phyloP scores from a whole-genome alignment of 2,113 vertebrate species.

The Triplophysa dalaica region DNA sequence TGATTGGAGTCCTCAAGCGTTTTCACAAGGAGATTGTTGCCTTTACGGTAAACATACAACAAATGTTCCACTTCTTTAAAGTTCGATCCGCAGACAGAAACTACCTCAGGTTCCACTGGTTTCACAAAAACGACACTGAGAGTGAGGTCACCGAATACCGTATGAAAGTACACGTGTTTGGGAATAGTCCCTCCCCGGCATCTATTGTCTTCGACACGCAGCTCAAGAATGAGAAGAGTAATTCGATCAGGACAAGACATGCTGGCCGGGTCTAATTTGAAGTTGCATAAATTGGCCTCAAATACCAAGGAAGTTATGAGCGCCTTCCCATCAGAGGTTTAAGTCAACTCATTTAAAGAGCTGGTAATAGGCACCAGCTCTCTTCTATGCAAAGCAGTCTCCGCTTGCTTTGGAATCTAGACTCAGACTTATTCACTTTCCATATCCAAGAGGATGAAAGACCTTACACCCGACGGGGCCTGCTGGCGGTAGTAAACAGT shows the following conservation, averaged over 20 bases:
- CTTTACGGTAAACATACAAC: conserved; percentile 39
- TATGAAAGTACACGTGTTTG: conserved; percentile 44
- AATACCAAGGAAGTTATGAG: conserved; percentile 10
- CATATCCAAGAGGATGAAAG: background rate
- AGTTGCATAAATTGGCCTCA: background rate
- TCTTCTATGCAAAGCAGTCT: conserved; percentile 27
- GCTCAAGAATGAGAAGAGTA: too few species aligned
- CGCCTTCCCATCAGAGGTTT: conserved; percentile 26
- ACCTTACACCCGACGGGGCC: conserved; percentile 28
- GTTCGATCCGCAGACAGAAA: conserved; percentile 33
- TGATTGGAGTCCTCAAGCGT: too few species aligned
- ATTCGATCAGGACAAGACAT: background rate
- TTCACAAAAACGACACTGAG: conserved; percentile 30
- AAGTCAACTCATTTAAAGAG: conserved; percentile 26
- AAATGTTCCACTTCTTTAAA: conserved; percentile 50
- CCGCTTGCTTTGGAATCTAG: conserved; percentile 14
- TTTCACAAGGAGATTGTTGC: background rate
- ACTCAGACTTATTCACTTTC: conserved; percentile 29
- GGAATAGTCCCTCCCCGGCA: conserved; percentile 40
- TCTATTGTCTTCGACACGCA: too few species aligned
- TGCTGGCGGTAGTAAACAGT: conserved; percentile 10
- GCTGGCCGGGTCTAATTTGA: conserved; percentile 7
- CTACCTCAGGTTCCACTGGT: conserved; percentile 41
- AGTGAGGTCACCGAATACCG: conserved; percentile 31
- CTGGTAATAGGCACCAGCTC: conserved; percentile 7